Conservation (phyloP, 1,140 invertebrate species). For the Megathymus violae region DNA sequence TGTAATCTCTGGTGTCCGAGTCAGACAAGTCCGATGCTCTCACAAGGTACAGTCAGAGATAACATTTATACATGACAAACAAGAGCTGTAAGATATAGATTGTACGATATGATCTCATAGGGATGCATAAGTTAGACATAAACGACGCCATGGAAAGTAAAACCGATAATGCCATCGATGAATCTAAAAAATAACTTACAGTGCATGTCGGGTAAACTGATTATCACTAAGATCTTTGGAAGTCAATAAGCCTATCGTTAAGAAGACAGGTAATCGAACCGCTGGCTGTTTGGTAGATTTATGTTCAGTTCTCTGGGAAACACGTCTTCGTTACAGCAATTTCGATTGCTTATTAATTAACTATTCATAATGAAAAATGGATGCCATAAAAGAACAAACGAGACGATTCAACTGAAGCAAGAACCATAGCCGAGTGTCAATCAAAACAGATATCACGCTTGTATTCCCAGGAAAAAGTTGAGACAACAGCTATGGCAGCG, state of each 20-base stretch:
- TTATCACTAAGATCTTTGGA: background rate
- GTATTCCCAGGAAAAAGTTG: too few species aligned
- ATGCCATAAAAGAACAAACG: too few species aligned
- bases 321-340: too few species aligned
- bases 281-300: too few species aligned
- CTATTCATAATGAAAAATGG: too few species aligned
- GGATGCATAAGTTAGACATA: constrained; percentile 13
- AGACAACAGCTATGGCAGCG: too few species aligned
- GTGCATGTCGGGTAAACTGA: background rate
- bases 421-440: too few species aligned
- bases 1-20: constrained; percentile 18
- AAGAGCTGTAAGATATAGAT: constrained; percentile 24
- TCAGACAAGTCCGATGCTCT: constrained; percentile 7
- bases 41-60: constrained; percentile 17
- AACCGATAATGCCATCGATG: background rate
- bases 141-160: background rate
- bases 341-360: too few species aligned
- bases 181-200: too few species aligned
- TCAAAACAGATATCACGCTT: too few species aligned
- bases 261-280: background rate
- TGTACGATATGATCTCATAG: constrained; percentile 6
- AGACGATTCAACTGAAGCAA: too few species aligned
- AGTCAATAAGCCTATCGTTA: background rate
- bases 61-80: constrained; percentile 25
- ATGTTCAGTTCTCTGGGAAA: too few species aligned